A percentile compares a stretch with the other conserved stretches of the same genome.
phyloP scores from a whole-genome alignment of 35 echinoderm and acorn worm species.

The Ophiothrix spiculata region DNA sequence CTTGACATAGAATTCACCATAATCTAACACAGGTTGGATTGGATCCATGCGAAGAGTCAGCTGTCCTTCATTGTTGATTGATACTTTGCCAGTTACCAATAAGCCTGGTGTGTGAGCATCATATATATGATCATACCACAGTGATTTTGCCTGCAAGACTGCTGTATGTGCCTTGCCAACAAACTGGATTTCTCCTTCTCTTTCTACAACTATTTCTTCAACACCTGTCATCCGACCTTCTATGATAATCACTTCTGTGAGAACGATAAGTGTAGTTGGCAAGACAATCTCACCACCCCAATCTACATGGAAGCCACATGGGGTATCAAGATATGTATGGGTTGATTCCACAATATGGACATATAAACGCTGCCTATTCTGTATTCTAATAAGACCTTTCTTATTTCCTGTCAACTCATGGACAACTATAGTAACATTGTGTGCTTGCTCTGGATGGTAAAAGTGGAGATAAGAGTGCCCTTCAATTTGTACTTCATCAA shows the following conservation, averaged over 20 bases:
- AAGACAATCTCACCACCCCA: conserved; percentile 66
- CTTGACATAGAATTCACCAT: conserved; percentile 47
- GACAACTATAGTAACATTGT: conserved; percentile 77
- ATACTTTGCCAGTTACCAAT: conserved; percentile 29
- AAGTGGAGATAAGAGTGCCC: conserved; percentile 85
- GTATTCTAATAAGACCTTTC: conserved; percentile 62
- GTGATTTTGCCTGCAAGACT: conserved; percentile 35
- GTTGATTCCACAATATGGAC: conserved; percentile 86
- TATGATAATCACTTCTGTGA: conserved; percentile 56
- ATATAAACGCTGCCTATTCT: conserved; percentile 68
- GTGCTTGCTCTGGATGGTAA: conserved; percentile 72
- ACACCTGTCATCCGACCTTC: conserved; percentile 82
- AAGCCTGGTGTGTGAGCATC: conserved; percentile 38
- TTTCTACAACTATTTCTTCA: conserved; percentile 69
- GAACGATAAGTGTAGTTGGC: conserved; percentile 69
- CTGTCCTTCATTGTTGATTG: conserved; percentile 59
- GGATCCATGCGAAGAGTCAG: conserved; percentile 32
- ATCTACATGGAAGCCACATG: conserved; percentile 81
- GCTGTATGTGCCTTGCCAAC: conserved; percentile 59
- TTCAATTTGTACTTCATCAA: conserved; percentile 90
- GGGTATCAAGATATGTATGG: conserved; percentile 87
- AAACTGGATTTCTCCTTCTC: conserved; percentile 61
- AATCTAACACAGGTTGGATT: conserved; percentile 43
- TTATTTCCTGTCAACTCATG: conserved; percentile 91
- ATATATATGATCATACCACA: conserved; percentile 65